These are phyloP conservation scores for Actinia tenebrosa DNA, from an alignment of 64 coral and sea anemone genomes.

Conservation along the genomic window DNA sequence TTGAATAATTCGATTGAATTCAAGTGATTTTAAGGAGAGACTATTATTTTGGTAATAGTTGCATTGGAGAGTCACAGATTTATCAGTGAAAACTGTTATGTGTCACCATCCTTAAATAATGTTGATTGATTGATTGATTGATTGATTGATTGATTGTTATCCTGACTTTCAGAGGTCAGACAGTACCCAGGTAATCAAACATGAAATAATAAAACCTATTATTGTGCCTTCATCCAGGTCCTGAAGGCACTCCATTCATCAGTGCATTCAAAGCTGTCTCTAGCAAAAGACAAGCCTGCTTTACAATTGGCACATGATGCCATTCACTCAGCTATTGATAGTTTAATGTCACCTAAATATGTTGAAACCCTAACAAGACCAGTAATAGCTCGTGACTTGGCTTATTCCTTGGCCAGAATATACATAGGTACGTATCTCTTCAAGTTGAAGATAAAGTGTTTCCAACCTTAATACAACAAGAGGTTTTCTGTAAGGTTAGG, in stretches of 20 bases:
- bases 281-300: conserved; percentile 10
- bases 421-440: conserved; percentile 47
- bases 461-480: too few species aligned
- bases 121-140: too few species aligned
- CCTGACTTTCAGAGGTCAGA: too few species aligned
- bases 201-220: too few species aligned
- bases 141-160: too few species aligned
- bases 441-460: not conserved
- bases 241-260: conserved; percentile 56
- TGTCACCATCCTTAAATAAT: too few species aligned
- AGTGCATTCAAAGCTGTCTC: conserved; percentile 37
- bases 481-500: too few species aligned
- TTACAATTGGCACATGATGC: conserved; percentile 25
- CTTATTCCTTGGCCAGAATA: conserved; percentile 73
- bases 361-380: conserved; percentile 32
- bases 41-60: not conserved
- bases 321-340: conserved; percentile 24
- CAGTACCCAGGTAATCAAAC: too few species aligned
- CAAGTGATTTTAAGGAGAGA: too few species aligned
- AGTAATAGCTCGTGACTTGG: conserved; percentile 68
- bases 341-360: conserved; percentile 42
- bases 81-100: too few species aligned
- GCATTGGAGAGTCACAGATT: too few species aligned
- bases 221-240: conserved; percentile 30
- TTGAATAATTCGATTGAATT: too few species aligned